Conservation (phyloP, 2,888 invertebrate species). For the Leptothorax acervorum region DNA sequence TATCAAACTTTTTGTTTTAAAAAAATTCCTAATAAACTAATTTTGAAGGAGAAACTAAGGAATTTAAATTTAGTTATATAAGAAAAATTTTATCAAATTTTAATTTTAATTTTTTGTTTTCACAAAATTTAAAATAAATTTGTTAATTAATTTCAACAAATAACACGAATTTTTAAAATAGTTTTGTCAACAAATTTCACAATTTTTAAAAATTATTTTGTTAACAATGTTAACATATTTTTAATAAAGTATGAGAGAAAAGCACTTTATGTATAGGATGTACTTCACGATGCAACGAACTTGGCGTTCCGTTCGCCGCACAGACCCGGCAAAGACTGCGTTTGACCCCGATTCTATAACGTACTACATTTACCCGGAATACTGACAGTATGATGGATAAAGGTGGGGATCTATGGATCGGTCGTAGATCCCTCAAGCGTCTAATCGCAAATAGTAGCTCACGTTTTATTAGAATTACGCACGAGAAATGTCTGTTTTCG, state of each 20-base stretch:
- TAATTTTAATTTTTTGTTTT: background rate
- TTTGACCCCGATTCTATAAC: constrained; percentile 3
- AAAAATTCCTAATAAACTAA: background rate
- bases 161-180: background rate
- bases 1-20: background rate
- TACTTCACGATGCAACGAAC: background rate
- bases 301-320: constrained; percentile 38
- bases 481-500: background rate
- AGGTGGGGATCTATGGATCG: constrained; percentile 57
- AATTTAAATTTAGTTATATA: background rate
- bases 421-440: background rate
- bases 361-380: background rate
- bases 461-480: background rate
- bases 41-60: background rate
- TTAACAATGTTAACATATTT: constrained; percentile 41
- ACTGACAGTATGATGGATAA: background rate
- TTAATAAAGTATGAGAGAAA: background rate
- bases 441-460: background rate
- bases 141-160: background rate
- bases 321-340: constrained; percentile 56
- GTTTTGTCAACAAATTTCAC: constrained; percentile 1
- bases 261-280: background rate
- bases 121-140: background rate
- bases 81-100: background rate
- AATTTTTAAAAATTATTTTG: background rate